These are phyloP conservation scores for Cryptocephalus primarius DNA, from an alignment of 2,888 invertebrate genomes.

Conservation along the genomic window DNA sequence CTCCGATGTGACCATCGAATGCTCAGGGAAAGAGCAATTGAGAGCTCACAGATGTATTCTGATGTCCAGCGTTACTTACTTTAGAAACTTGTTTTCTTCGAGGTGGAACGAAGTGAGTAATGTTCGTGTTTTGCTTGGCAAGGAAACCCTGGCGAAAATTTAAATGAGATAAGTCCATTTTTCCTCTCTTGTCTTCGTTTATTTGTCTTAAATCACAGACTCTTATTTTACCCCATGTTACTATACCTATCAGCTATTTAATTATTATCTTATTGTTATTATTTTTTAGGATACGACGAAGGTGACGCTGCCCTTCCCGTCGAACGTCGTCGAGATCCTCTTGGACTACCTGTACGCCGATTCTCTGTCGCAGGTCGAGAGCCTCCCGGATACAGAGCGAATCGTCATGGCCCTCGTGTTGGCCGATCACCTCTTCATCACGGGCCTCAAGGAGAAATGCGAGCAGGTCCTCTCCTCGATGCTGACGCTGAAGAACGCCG, in stretches of 20 bases:
- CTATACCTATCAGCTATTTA: neutral
- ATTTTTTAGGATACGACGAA: conserved; percentile 8
- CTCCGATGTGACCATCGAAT: conserved; percentile 31
- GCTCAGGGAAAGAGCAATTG: conserved; percentile 34
- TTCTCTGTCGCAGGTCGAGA: conserved; percentile 37
- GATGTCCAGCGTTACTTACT: conserved; percentile 73
- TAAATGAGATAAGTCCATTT: too few species aligned
- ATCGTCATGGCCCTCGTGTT: conserved; percentile 62
- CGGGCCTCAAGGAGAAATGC: conserved; percentile 60
- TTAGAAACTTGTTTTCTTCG: conserved; percentile 70
- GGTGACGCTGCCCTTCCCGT: conserved; percentile 47
- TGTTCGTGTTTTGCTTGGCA: too few species aligned
- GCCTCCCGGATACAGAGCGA: conserved; percentile 55
- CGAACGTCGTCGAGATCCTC: conserved; percentile 51
- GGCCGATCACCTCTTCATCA: conserved; percentile 71
- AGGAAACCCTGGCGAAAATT: too few species aligned
- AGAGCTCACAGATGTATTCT: conserved; percentile 74
- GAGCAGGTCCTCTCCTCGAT: conserved; percentile 50
- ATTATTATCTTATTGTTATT: neutral
- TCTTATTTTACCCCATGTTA: neutral
- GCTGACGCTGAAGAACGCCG: conserved; percentile 63
- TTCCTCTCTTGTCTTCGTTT: too few species aligned
- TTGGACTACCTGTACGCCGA: conserved; percentile 70
- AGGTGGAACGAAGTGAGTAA: conserved; percentile 65
- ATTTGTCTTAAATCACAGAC: too few species aligned